phyloP scores from a whole-genome alignment of 2,113 vertebrate genomes.

The Megaptera novaeangliae region DNA sequence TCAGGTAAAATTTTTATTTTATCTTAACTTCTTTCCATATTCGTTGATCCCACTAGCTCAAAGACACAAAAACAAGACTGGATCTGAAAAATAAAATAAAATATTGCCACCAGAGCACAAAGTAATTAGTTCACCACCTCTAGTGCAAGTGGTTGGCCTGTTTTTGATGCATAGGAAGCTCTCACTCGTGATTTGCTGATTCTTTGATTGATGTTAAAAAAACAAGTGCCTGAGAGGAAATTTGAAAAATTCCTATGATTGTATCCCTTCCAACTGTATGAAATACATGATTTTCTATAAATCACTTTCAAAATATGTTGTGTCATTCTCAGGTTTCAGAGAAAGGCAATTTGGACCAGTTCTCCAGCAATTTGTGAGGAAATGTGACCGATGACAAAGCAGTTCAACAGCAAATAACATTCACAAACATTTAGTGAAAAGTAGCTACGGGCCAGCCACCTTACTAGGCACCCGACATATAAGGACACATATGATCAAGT shows the following conservation, averaged over 20 bases:
- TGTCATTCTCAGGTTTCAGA: conserved; percentile 62
- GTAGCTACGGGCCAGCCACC: not conserved
- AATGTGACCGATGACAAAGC: conserved; percentile 61
- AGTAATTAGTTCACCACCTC: conserved; percentile 41
- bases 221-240: conserved; percentile 30
- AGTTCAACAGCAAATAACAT: too few relatives aligned
- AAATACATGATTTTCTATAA: conserved; percentile 68
- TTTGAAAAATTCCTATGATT: conserved; percentile 55
- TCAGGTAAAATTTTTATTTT: conserved; percentile 54
- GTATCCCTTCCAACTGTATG: conserved; percentile 37
- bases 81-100: conserved; percentile 31
- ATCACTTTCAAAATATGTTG: conserved; percentile 54
- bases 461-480: not conserved
- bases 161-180: not conserved
- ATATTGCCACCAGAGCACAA: not conserved
- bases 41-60: conserved; percentile 27
- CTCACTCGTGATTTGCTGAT: conserved; percentile 44
- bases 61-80: conserved; percentile 44
- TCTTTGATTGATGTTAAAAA: conserved; percentile 61
- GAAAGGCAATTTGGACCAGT: conserved; percentile 60
- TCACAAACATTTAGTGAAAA: too few relatives aligned
- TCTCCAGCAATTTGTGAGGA: conserved; percentile 53
- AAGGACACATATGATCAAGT: not conserved
- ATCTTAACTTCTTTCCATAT: conserved; percentile 60
- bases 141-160: not conserved